Base-by-base conservation (phyloP, 2,888 invertebrate genomes). In the Dugesia japonica region DNA sequence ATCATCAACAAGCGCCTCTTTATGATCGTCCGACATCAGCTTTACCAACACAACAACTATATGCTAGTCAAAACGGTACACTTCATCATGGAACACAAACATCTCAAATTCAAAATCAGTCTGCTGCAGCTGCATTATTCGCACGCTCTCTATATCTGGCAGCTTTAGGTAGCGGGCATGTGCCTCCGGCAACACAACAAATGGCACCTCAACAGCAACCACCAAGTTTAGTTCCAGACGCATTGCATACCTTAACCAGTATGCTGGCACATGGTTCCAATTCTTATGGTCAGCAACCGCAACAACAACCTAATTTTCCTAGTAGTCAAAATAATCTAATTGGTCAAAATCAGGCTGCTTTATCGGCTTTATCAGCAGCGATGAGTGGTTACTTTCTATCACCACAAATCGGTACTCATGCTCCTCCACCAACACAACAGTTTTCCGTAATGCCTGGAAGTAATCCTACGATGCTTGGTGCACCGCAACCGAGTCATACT, bases 261-360 rank as follows among this genome's bases (percentile, higher is more conserved):
- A 56, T 56, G 56, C 23, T 56, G 56, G 56, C 56, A 7, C 56
- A 56, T n/a, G 17, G 9, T 56, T 56, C 56, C n/a, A 56, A 56
- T 56, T 56, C 56, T 9, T 56, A 56, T 23, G 56, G 56, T 4
- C 56, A 56, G 23, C 56, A 56, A n/a, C 56, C 56, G 9, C 56
- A 56, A n/a, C 56, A 56, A n/a, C 56, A 4, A 4, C 56, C 56
- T 4, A 56, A 56, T 56, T 56, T 56, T n/a, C 56, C 56, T 7
- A 56, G 56, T 56, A 56, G 56, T 56, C 56, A 56, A 56, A 56
- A 23, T n/a, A 56, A 23, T n/a, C n/a, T 56, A 56, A 56, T 56
- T n/a, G 56, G 56, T 56, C 56, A 56, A 56, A 56, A 56, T 56
- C 56, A 56, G 56, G 56, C 56, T n/a, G 56, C 56, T 13, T 56